A percentile compares a stretch with the other conserved stretches of the same genome.
Conservation (phyloP, 1,140 invertebrate genomes). For the Helicoverpa armigera region DNA sequence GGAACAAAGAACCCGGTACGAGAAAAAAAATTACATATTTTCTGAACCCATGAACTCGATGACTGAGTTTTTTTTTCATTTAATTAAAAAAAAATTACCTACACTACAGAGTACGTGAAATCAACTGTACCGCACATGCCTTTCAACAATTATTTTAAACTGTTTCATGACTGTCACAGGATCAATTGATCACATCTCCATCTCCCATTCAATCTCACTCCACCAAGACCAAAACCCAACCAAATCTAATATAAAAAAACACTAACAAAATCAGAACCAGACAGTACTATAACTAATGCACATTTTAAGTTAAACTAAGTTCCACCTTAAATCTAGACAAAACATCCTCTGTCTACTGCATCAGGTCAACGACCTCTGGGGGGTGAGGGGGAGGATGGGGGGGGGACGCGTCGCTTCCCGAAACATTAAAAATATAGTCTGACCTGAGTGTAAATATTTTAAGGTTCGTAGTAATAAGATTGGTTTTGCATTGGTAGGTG, state of each 20-base stretch:
- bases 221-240: not conserved
- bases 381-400: not conserved
- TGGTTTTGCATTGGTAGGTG: not conserved
- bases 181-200: no score
- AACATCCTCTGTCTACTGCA: conserved; percentile 53
- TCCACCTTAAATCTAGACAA: conserved; percentile 54
- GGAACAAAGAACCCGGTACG: no score
- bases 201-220: not conserved
- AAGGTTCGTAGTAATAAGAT: conserved; percentile 21
- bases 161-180: no score
- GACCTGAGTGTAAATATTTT: conserved; percentile 37
- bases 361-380: conserved; percentile 52
- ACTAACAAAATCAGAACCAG: conserved; percentile 17
- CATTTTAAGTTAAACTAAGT: conserved; percentile 50
- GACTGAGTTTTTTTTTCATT: no score
- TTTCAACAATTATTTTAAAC: no score
- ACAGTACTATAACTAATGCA: conserved; percentile 47
- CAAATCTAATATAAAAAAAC: not conserved
- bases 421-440: conserved; percentile 52
- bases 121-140: no score
- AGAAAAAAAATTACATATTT: no score
- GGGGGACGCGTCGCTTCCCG: conserved; percentile 44
- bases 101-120: no score
- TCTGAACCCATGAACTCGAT: no score
- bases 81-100: no score